phyloP scores from a whole-genome alignment of 1,140 invertebrate species.

The Kradibia gibbosae region DNA sequence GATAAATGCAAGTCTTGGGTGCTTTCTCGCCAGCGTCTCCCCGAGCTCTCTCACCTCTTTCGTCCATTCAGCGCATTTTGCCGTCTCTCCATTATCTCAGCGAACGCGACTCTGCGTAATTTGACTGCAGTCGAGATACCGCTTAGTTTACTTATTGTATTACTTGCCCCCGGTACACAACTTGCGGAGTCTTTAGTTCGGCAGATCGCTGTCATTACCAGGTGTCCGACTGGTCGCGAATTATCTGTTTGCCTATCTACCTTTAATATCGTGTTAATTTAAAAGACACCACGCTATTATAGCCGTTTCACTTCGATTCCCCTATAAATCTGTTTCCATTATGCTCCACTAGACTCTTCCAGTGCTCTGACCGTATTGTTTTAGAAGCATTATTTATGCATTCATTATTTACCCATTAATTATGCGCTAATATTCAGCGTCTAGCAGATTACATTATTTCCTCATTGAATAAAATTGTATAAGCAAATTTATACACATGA shows the following conservation, averaged over 20 bases:
- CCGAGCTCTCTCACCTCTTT: neutral
- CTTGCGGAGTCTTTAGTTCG: neutral
- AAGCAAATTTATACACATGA: neutral
- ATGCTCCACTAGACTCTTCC: no score
- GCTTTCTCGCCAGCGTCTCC: neutral
- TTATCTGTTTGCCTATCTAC: no score
- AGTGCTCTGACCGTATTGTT: no score
- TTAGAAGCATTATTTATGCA: no score
- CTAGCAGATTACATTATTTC: neutral
- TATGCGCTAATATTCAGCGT: no score
- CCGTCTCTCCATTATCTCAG: constrained; percentile 8
- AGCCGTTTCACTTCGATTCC: neutral
- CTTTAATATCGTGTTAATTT: neutral
- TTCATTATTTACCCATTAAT: no score
- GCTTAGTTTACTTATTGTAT: constrained; percentile 1
- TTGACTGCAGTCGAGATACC: neutral
- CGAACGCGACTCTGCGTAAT: constrained; percentile 15
- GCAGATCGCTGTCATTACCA: neutral
- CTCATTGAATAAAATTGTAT: neutral
- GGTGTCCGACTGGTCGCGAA: neutral
- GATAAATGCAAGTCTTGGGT: neutral
- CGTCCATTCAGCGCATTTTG: neutral
- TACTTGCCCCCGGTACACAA: neutral
- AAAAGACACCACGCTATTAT: neutral
- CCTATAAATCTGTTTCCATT: no score